Evolutionary conservation across 2,888 invertebrate genomes (phyloP).

Genomic region (Stramonita haemastoma): DNA sequence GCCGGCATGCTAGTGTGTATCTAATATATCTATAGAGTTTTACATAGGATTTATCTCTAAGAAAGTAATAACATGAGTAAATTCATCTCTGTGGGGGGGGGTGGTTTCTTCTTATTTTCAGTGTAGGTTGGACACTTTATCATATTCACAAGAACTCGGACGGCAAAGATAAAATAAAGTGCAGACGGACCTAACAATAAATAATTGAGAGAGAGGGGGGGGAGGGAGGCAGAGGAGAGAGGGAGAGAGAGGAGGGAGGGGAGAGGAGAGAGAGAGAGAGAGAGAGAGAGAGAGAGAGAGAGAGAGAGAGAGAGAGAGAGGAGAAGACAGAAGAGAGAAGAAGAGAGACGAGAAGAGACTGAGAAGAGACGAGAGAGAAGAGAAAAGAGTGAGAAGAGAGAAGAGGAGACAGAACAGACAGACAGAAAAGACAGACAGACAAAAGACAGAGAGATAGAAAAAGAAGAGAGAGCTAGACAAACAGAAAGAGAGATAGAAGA

Average conservation of each 20-base stretch:
- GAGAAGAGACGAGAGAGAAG: background rate
- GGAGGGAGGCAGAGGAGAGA: background rate
- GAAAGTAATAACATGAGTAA: no score
- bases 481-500: background rate
- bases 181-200: no score
- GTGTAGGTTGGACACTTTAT: no score
- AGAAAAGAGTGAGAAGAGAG: background rate
- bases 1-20: no score
- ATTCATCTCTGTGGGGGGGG: no score
- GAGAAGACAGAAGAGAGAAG: background rate
- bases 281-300: background rate
- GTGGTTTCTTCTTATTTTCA: no score
- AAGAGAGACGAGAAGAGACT: background rate
- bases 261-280: background rate
- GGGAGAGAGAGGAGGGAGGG: background rate
- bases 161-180: no score
- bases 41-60: no score
- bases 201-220: background rate
- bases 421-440: no score
- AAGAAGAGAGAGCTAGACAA: background rate
- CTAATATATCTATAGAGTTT: no score
- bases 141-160: no score
- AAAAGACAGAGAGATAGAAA: no score
- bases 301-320: slow-evolving; percentile 2
- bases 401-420: background rate